phyloP scores from a whole-genome alignment of 2,888 invertebrate species.

The Amphipyra tragopoginis region DNA sequence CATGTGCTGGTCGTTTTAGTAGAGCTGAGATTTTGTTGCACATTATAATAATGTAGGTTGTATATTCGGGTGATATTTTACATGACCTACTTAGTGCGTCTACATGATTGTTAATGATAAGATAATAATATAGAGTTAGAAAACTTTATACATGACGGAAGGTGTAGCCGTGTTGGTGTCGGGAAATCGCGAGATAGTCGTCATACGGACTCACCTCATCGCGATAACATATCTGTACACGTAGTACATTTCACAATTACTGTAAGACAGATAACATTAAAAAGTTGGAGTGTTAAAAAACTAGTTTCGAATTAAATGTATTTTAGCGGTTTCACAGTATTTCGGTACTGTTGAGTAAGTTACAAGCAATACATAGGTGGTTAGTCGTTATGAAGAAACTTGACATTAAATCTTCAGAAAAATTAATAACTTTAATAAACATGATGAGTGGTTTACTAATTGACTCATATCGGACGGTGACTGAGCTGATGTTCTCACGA shows the following conservation, averaged over 20 bases:
- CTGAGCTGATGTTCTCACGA: too few relatives aligned
- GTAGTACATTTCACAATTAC: conserved; percentile 45
- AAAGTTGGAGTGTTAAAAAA: conserved; percentile 20
- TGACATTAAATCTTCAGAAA: too few relatives aligned
- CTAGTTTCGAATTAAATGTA: conserved; percentile 17
- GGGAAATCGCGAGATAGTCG: conserved; percentile 42
- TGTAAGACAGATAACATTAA: conserved; percentile 24
- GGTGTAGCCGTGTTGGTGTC: conserved; percentile 32
- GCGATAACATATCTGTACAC: conserved; percentile 52
- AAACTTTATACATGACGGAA: conserved; percentile 30
- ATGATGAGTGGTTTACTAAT: too few relatives aligned
- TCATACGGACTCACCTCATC: conserved; percentile 29
- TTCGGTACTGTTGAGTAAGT: conserved; percentile 20
- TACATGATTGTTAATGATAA: conserved; percentile 52
- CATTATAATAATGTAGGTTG: conserved; percentile 5
- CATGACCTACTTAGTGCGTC: conserved; percentile 54
- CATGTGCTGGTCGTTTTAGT: conserved; percentile 21
- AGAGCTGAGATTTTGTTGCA: conserved; percentile 25
- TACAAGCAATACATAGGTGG: not conserved
- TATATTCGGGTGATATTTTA: conserved; percentile 40
- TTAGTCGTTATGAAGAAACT: too few relatives aligned
- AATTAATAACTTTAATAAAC: too few relatives aligned
- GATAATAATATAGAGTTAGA: conserved; percentile 30
- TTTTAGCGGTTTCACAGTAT: conserved; percentile 5
- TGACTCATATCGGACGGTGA: too few relatives aligned